phyloP scores from a whole-genome alignment of 2,888 invertebrate genomes.

The Andrena haemorrhoa region DNA sequence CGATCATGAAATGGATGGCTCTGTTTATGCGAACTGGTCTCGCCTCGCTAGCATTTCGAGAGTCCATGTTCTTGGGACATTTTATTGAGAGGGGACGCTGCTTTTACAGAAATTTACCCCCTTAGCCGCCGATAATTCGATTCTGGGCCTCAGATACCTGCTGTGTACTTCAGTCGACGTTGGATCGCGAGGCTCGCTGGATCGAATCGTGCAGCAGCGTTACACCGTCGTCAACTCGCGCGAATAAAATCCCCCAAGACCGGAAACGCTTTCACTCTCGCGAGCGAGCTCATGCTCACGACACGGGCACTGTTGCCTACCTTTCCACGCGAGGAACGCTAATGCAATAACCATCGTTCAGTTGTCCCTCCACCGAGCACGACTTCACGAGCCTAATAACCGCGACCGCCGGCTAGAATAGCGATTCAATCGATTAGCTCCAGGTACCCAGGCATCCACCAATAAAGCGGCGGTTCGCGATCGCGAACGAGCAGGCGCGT shows the following conservation, averaged over 20 bases:
- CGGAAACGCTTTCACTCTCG: conserved; percentile 36
- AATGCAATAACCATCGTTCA: not conserved
- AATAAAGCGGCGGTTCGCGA: not conserved
- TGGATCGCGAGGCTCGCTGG: not conserved
- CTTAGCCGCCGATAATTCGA: not conserved
- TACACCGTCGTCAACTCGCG: not conserved
- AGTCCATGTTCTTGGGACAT: not conserved
- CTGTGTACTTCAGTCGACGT: not conserved
- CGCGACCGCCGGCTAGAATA: not conserved
- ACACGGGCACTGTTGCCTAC: too few species aligned
- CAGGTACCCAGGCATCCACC: not conserved
- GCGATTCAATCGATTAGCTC: conserved; percentile 5
- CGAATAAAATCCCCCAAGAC: conserved; percentile 16
- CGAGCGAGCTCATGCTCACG: conserved; percentile 3
- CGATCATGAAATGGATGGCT: conserved; percentile 73
- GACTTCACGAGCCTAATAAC: not conserved
- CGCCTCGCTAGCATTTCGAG: conserved; percentile 26
- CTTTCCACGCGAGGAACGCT: not conserved
- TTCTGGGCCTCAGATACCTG: not conserved
- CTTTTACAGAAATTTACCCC: not conserved
- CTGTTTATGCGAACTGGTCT: conserved; percentile 76
- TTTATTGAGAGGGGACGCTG: not conserved
- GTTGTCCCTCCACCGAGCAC: too few species aligned
- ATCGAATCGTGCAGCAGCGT: not conserved
- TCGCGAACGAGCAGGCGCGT: conserved; percentile 2